Base-by-base conservation (phyloP, 2,797 vertebrate species). In the Peromyscus melanophrys region DNA sequence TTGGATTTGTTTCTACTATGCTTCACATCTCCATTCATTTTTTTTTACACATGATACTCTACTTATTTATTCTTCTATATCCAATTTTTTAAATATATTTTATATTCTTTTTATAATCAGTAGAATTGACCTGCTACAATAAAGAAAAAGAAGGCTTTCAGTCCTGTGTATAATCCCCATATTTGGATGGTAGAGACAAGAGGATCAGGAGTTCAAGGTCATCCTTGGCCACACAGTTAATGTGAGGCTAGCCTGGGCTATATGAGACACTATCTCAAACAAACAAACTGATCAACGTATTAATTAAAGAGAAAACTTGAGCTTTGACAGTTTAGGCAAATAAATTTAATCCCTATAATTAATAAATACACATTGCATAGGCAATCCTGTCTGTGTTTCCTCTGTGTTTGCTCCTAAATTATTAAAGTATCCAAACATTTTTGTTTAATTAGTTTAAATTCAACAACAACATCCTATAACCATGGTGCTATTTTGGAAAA, bases 391-490 rank as follows among this genome's bases (percentile, higher is more conserved):
- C 93, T 97, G 75, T 34, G 43, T 94, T 83, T 92, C 29, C 55
- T 93, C 57, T 83, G 10, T 76, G 80, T 93, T 95, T 94, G 25
- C 61, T 94, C 87, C 63, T 37, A 88, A 90, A 49, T 96, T 89
- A 85, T 82, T 63, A 65, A 96, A 82, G 52, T 76, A 87, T 75
- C 77, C 55, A 92, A 96, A 80, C 40, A 81, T 7, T 9, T 92
- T 78, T 95, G 55, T 90, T 94, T 90, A 71, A 65, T 90, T 84
- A 90, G 2, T 25, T 81, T 78, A 59, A 71, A 82, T 94, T 89
- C 49, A 94, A 77, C 59, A 95, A 78, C 17, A 96, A 76, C 90
- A 76, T 40, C 63, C 59, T 46, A 57, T 43, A 73, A 52, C 34
- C 17, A 69, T 95, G 73, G 49, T 93, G 71, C 46, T 71, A 83